Base-by-base conservation (phyloP, 1,140 invertebrate genomes). In the Drosophila setifemur region DNA sequence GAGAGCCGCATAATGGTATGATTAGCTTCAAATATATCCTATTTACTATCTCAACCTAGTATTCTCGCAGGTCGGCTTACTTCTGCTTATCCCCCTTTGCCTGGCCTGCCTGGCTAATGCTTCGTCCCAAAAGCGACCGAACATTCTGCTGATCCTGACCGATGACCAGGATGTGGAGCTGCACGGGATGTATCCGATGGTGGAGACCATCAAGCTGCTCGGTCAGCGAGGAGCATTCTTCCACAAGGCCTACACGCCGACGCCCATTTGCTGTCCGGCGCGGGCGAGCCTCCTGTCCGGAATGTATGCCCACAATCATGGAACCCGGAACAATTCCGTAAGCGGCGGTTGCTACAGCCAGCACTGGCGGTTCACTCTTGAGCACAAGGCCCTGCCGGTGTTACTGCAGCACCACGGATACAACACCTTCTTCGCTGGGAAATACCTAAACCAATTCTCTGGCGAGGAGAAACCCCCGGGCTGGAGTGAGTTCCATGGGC, bases 181-280 rank as follows among this genome's bases (percentile, higher is more conserved):
- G 25, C 94, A 94, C 91, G 94, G 95, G 25, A 93, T 96, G 95
- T 92, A 87, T 14, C 95, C 95, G 7, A 93, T 96, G 92, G 90
- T 90, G 70, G 93, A 93, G 73, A 94, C 94, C 1, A 88, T 91
- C 55, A 90, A 93, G 52, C 90, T 95, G 29, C 92, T 96, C 74
- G 93, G 90, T 4, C 90, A 92, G 45, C 76, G 93, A 60, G 96
- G 96, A 25, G 92, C 93, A 4, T 93, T 92, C 6, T 96, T 96
- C 89, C 90, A 90, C 4, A 95, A 96, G 90, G 94, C 95, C 94
- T 97, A 94, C 90, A 94, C 93, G 1, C 94, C 94, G 35, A 94
- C 95, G 0, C 96, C 96, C 6, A 93, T 97, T 31, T 97, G 96
- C 89, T 97, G 97, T 86, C 97, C 97, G 9, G 97, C 96, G 87